Evolutionary conservation across 2,888 invertebrate species (phyloP), one percentile per base, ranked within the genome.

Genomic region (Geophilus truncorum): DNA sequence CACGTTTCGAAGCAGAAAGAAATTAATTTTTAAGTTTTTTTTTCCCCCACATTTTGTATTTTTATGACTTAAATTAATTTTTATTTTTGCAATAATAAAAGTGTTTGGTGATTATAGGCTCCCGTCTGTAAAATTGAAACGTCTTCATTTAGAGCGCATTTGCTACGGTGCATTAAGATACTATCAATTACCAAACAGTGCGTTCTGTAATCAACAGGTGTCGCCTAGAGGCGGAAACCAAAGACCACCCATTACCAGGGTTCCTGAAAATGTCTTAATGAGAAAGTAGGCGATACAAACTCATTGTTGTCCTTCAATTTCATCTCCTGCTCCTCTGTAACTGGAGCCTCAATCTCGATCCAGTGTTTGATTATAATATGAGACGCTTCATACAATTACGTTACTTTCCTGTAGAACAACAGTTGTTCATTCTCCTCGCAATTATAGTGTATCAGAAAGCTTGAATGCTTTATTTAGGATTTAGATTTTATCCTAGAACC

Each of bases 101-200:
- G 7, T 23, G 62, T 28, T 62, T 1, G 4, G 1, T 62, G 62
- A 62, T 62, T 62, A 6, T 23, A 57, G 3, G 62, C 62, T 62
- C n/a, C 45, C 45, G 45, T 62, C 62, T 25, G 25, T 23, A 62
- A 9, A 25, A 25, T 62, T 25, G 62, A 25, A 45, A 62, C 62
- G 28, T 62, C 62, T 25, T 62, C 62, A 62, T 62, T 62, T 62
- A 28, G 62, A 9, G 25, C 9, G 28, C 62, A 62, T 62, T 62
- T 62, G 7, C 23, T 62, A 62, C 62, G 62, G 25, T 62, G 62
- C 25, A 62, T 62, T 62, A 62, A 62, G 62, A 23, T 28, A 23
- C 62, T 62, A 62, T 62, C 62, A 62, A 62, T 62, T 62, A 62
- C 62, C 28, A 62, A 62, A 62, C 62, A 23, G 62, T 62, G 62